Evolutionary conservation across 1,140 invertebrate species (phyloP).

Genomic region (Leptinotarsa lineolata): DNA sequence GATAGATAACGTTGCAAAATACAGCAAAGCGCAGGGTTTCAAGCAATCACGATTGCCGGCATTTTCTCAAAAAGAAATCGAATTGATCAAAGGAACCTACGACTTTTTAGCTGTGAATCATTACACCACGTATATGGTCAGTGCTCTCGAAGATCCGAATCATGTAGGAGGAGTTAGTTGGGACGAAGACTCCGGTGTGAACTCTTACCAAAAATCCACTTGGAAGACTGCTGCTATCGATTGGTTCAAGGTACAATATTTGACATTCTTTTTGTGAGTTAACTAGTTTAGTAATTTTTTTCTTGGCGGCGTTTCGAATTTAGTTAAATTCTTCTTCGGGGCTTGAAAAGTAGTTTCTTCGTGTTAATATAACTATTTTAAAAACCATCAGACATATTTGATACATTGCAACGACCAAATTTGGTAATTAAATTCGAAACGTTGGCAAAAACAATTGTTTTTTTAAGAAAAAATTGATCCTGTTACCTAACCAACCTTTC

Average conservation of each 20-base stretch:
- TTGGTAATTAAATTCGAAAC: no score
- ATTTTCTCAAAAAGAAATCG: constrained; percentile 65
- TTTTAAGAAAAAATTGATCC: no score
- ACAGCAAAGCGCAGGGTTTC: constrained; percentile 64
- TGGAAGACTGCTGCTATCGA: constrained; percentile 25
- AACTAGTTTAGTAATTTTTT: no score
- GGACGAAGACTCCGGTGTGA: constrained; percentile 12
- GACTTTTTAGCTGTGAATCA: constrained; percentile 69
- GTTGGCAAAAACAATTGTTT: no score
- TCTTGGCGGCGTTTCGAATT: no score
- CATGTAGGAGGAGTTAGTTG: constrained; percentile 6
- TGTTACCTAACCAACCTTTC: no score
- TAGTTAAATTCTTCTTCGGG: no score
- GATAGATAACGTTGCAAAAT: constrained; percentile 60
- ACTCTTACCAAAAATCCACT: constrained; percentile 1
- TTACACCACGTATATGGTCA: constrained; percentile 58
- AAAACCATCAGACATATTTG: no score
- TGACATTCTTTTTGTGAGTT: no score
- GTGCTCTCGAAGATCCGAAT: neutral
- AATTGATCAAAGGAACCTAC: constrained; percentile 61
- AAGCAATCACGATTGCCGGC: constrained; percentile 63
- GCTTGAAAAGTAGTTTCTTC: no score
- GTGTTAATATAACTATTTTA: no score
- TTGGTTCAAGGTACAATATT: constrained; percentile 22
- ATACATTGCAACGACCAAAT: no score